Percentiles rank a stretch among this genome's conserved stretches.
Conservation (phyloP, 1,140 invertebrate genomes). For the Orius insidiosus region DNA sequence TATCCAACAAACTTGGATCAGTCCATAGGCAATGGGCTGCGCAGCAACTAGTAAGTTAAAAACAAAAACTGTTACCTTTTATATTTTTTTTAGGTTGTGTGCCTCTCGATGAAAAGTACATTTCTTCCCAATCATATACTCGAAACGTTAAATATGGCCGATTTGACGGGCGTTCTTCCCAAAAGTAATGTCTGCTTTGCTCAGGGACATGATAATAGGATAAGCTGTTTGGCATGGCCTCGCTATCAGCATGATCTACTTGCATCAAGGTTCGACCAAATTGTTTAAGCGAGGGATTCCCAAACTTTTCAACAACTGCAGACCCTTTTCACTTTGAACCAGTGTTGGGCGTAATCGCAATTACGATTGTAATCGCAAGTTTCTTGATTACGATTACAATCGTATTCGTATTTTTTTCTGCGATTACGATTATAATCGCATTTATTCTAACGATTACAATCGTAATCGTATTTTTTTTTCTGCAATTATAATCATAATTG, state of each 20-base stretch:
- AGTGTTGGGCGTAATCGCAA: no score
- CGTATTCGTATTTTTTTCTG: no score
- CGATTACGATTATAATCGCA: no score
- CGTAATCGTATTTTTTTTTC: no score
- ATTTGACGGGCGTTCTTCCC: conserved; percentile 29
- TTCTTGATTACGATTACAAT: no score
- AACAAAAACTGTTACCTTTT: no score
- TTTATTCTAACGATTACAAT: no score
- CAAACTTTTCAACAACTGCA: no score
- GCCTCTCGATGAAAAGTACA: conserved; percentile 16
- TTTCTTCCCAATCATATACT: conserved; percentile 17
- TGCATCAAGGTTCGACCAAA: conserved; percentile 31
- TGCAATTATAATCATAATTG: no score
- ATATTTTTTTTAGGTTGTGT: conserved; percentile 16
- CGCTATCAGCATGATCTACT: conserved; percentile 26
- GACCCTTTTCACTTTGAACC: no score
- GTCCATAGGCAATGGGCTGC: conserved; percentile 40
- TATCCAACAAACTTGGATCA: conserved; percentile 31
- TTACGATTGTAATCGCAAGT: no score
- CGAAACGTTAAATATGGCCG: conserved; percentile 28
- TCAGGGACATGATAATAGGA: conserved; percentile 37
- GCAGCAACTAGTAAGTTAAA: conserved; percentile 34
- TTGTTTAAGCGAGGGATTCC: no score
- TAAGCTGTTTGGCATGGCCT: conserved; percentile 29
- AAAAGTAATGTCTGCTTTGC: conserved; percentile 27